These are phyloP conservation scores for Xerus rutilus DNA, from an alignment of 2,797 vertebrate species.

Conservation along the genomic window DNA sequence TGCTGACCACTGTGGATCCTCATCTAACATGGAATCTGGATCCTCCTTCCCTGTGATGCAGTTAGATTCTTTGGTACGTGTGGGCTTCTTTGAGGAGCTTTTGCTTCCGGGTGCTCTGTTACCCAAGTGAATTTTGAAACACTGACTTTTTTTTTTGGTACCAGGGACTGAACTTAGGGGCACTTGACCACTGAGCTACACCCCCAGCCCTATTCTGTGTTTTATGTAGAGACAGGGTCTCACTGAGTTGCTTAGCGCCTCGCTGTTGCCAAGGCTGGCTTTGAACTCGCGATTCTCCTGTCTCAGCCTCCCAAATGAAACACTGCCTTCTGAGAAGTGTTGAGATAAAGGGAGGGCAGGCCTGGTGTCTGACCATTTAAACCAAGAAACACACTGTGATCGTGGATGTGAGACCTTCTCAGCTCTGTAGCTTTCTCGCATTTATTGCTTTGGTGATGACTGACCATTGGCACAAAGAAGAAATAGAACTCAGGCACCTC, in stretches of 20 bases:
- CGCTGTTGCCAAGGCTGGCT: too few species aligned
- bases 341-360: not conserved
- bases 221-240: too few species aligned
- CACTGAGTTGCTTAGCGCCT: too few species aligned
- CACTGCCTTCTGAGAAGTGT: not conserved
- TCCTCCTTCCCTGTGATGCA: not conserved
- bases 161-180: too few species aligned
- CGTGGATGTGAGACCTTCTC: not conserved
- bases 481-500: not conserved
- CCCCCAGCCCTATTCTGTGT: too few species aligned
- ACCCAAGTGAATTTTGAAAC: not conserved
- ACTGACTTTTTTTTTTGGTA: not conserved
- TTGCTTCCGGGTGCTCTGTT: not conserved
- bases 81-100: not conserved
- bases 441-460: not conserved
- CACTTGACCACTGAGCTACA: too few species aligned
- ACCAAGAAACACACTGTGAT: not conserved
- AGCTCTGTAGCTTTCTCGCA: not conserved
- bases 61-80: rapidly evolving
- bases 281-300: too few species aligned
- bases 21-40: not conserved
- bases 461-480: not conserved
- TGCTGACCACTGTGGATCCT: not conserved
- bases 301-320: not conserved
- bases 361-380: not conserved